These are phyloP conservation scores for Cetonia aurata DNA, from an alignment of 2,888 invertebrate species.

Conservation along the genomic window DNA sequence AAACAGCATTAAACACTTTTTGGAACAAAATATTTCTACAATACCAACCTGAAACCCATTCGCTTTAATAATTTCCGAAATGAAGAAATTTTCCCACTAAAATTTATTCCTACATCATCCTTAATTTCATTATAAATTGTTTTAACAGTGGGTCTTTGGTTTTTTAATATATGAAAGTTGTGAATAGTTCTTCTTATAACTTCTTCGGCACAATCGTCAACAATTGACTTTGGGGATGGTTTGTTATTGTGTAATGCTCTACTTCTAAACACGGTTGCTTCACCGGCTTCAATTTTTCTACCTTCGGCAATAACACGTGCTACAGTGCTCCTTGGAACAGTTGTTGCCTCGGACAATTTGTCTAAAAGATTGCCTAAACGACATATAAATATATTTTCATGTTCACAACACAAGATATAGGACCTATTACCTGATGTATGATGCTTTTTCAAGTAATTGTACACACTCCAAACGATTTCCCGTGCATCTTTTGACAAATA, in stretches of 20 bases:
- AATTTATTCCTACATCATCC: constrained; percentile 1
- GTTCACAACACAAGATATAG: too few species aligned
- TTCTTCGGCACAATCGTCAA: too few species aligned
- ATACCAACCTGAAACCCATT: background rate
- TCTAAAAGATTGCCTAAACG: too few species aligned
- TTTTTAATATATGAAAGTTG: background rate
- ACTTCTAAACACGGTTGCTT: too few species aligned
- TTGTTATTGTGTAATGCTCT: too few species aligned
- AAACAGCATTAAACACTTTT: too few species aligned
- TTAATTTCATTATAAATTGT: background rate
- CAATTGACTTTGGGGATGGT: too few species aligned
- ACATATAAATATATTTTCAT: too few species aligned
- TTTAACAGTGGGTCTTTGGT: background rate
- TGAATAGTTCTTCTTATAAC: background rate
- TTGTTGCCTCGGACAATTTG: background rate
- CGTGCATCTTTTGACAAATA: background rate
- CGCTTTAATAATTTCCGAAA: constrained; percentile 6
- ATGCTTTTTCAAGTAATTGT: constrained; percentile 1
- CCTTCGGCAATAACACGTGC: too few species aligned
- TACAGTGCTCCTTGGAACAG: too few species aligned
- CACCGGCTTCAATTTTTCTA: too few species aligned
- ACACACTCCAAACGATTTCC: background rate
- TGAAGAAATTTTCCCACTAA: background rate
- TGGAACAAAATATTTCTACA: background rate
- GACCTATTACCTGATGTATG: too few species aligned